phyloP scores from a whole-genome alignment of 2,888 invertebrate species.

The Synanthedon vespiformis region DNA sequence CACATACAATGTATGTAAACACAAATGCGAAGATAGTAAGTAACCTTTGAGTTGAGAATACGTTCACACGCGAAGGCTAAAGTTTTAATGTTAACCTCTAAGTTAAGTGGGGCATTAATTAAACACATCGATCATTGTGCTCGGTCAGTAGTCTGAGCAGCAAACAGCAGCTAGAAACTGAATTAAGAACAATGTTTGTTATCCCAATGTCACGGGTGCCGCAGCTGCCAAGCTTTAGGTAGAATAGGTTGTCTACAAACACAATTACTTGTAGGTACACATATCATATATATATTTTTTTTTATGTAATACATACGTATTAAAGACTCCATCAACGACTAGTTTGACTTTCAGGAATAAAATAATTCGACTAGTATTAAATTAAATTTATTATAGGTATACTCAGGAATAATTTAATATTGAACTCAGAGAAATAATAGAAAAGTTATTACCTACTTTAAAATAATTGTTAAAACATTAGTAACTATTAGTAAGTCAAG shows the following conservation, averaged over 20 bases:
- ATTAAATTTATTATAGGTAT: too few relatives aligned
- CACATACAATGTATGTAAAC: too few relatives aligned
- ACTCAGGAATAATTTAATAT: too few relatives aligned
- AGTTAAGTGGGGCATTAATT: constrained; percentile 27
- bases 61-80: constrained; percentile 12
- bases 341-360: too few relatives aligned
- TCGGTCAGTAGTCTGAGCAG: constrained; percentile 4
- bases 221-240: not conserved
- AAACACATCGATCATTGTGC: constrained; percentile 24
- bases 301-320: not conserved
- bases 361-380: too few relatives aligned
- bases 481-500: too few relatives aligned
- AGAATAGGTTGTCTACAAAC: not conserved
- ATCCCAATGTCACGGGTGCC: constrained; percentile 3
- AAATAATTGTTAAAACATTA: too few relatives aligned
- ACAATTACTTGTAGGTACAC: not conserved
- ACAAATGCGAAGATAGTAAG: not conserved
- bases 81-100: constrained; percentile 15
- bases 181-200: not conserved
- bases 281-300: not conserved
- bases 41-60: not conserved
- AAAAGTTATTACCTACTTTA: too few relatives aligned
- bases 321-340: too few relatives aligned
- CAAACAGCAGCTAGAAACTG: not conserved
- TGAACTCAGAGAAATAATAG: too few relatives aligned